A percentile compares a stretch with the other conserved stretches of the same genome.
These are phyloP conservation scores for Fopius arisanus DNA, from an alignment of 1,140 invertebrate genomes.

Conservation along the genomic window DNA sequence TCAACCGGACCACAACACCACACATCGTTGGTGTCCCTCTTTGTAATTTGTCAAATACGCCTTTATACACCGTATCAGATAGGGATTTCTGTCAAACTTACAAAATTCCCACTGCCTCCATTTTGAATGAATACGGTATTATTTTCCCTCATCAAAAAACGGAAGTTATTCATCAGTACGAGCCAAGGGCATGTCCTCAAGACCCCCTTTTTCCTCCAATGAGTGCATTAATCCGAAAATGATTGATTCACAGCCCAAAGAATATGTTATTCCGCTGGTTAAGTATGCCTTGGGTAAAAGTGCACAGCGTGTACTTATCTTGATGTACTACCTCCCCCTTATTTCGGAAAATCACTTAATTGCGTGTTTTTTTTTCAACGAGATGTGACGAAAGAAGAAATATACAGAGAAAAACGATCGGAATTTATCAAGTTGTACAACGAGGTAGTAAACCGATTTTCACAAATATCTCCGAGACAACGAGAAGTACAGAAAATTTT, in stretches of 20 bases:
- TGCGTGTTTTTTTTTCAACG: neutral
- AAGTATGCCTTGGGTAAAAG: neutral
- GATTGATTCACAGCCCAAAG: neutral
- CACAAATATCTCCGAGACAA: too few species aligned
- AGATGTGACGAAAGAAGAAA: neutral
- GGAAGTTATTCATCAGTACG: neutral
- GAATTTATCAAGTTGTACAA: too few species aligned
- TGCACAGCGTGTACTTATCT: neutral
- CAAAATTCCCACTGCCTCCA: too few species aligned
- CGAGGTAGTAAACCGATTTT: too few species aligned
- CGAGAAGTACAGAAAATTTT: too few species aligned
- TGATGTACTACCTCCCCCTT: neutral
- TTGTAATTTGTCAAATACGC: neutral
- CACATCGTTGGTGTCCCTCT: neutral
- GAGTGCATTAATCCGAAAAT: neutral
- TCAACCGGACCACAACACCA: constrained; percentile 38
- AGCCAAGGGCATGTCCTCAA: neutral
- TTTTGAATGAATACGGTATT: neutral
- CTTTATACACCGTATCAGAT: neutral
- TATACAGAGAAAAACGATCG: too few species aligned
- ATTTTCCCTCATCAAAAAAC: neutral
- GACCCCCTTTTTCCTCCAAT: neutral
- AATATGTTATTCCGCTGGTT: neutral
- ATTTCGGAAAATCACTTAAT: constrained; percentile 4
- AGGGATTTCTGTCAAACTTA: neutral